Evolutionary conservation across 37 sponge, comb jelly and placozoan genomes (phyloP), one percentile per base, ranked within the genome.

Genomic region (Amphimedon queenslandica): DNA sequence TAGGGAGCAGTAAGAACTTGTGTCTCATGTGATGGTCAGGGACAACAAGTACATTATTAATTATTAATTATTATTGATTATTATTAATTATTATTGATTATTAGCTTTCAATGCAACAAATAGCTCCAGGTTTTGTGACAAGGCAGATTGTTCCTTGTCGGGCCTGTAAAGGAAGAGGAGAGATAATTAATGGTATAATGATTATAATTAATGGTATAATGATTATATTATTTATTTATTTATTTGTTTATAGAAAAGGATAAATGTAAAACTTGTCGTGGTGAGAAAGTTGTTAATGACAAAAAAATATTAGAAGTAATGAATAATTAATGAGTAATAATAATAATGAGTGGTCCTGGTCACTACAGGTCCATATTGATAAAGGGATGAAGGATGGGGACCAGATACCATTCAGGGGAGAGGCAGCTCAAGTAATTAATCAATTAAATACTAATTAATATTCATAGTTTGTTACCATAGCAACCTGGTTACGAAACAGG

Each of bases 381-480:
- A 86, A 84, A 29, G 99, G 99, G 30, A 98, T 98, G 99, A 90
- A 81, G 72, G 96, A 98, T 78, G 99, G 96, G 23, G 90, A 92
- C 30, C 94, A 89, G 71, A 87, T 98, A 37, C 47, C 76, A 37
- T 98, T 98, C 76, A 57, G 69, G 33, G 99, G 93, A 64, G 99
- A 98, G 57, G 88, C 89, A 27, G 84, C 94, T 57, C 99, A 96
- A 85, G 91, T 92, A 41, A 23, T 39, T 65, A n/a, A n/a, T n/a
- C n/a, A n/a, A 53, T 20, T 53, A 20, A 53, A 53, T 16, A 20
- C 55, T 20, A 53, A 53, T 20, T 16, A 21, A 53, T 66, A 28
- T 37, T 66, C 32, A 8, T 28, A 34, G 3, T 37, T 33, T 60
- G 18, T 39, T 47, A 40, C 18, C 85, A n/a, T 47, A 91, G 92